Conservation (phyloP, 2,888 invertebrate genomes). For the Hydriomena furcata region DNA sequence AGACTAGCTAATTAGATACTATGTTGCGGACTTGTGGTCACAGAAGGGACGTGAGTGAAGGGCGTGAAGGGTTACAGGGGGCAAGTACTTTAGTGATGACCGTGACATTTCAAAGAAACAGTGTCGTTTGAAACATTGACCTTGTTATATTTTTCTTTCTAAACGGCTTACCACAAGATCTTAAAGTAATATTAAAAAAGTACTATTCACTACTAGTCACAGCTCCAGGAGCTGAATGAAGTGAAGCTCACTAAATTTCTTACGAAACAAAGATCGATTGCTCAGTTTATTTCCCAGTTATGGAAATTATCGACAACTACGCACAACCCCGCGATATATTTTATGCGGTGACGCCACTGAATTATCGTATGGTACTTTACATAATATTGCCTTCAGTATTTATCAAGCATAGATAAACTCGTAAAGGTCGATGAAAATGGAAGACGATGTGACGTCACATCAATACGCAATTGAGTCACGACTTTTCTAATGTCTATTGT, state of each 20-base stretch:
- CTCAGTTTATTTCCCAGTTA: constrained; percentile 22
- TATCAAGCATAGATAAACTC: constrained; percentile 28
- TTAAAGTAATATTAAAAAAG: no score
- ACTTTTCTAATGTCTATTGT: constrained; percentile 26
- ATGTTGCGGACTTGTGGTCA: constrained; percentile 1
- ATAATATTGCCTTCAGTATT: constrained; percentile 28
- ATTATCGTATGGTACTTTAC: constrained; percentile 22
- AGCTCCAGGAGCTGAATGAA: no score
- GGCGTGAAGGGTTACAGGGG: neutral
- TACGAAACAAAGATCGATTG: no score
- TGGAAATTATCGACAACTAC: constrained; percentile 26
- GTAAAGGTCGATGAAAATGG: constrained; percentile 35
- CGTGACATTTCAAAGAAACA: neutral
- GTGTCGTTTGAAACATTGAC: no score
- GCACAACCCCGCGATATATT: constrained; percentile 27
- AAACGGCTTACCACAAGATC: no score
- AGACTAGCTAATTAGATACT: constrained; percentile 4
- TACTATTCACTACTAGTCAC: no score
- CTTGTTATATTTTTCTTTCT: no score
- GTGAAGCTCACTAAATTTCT: no score
- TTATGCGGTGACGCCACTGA: constrained; percentile 34
- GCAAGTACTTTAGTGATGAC: neutral
- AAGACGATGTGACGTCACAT: constrained; percentile 34
- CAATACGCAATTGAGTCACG: constrained; percentile 34
- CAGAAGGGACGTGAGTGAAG: no score